Evolutionary conservation across 2,113 vertebrate genomes (phyloP).

Genomic region (Mellivora capensis): DNA sequence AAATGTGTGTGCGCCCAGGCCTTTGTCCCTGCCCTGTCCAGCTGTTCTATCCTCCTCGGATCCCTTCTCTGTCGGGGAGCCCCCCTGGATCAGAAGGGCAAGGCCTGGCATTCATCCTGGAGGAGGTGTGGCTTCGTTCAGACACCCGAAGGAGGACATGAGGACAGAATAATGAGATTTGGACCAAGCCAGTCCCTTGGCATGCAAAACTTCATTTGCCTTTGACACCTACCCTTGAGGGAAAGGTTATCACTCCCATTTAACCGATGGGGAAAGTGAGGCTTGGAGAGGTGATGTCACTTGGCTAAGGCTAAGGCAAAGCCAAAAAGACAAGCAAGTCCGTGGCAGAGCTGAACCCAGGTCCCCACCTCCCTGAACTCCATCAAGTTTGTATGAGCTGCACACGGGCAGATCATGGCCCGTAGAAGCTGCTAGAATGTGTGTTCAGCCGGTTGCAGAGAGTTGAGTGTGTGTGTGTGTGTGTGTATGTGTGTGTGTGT

Average conservation of each 20-base stretch:
- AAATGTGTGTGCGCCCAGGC: fast-evolving
- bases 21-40: neutral
- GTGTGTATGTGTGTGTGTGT: fast-evolving
- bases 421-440: neutral
- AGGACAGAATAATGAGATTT: neutral
- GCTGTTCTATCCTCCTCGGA: neutral
- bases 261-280: neutral
- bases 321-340: neutral
- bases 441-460: neutral
- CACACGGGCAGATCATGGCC: fast-evolving
- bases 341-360: neutral
- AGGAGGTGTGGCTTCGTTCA: neutral
- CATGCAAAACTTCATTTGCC: neutral
- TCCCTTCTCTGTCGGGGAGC: neutral
- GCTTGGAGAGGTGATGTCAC: neutral
- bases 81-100: neutral
- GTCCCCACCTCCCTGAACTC: neutral
- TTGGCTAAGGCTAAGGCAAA: neutral
- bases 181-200: neutral
- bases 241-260: neutral
- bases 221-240: neutral
- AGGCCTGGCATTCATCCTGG: neutral
- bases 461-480: fast-evolving
- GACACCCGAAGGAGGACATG: neutral
- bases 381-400: neutral